phyloP scores from a whole-genome alignment of 2,113 vertebrate species.

The Festucalex cinctus region DNA sequence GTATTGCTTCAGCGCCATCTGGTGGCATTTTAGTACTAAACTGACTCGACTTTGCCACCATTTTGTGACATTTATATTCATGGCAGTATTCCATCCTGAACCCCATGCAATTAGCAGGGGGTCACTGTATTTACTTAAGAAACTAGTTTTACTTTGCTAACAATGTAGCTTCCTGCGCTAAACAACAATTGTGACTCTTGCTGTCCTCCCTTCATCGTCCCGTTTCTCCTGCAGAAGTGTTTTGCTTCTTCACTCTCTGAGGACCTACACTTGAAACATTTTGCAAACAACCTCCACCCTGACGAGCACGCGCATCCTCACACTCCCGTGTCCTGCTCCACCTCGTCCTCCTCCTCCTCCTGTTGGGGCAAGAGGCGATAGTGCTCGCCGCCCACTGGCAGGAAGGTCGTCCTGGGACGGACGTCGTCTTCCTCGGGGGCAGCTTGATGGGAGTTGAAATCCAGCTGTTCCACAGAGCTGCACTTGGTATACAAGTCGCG shows the following conservation, averaged over 20 bases:
- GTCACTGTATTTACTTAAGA: background rate
- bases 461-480: slow-evolving; percentile 57
- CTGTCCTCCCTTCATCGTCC: background rate
- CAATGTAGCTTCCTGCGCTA: background rate
- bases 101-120: background rate
- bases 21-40: background rate
- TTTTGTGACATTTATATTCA: background rate
- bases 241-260: background rate
- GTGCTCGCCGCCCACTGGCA: slow-evolving; percentile 56
- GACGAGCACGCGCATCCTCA: slow-evolving; percentile 30
- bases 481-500: slow-evolving; percentile 75
- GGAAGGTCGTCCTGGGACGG: slow-evolving; percentile 49
- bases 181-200: slow-evolving; percentile 1
- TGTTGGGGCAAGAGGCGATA: slow-evolving; percentile 71
- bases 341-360: slow-evolving; percentile 69
- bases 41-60: background rate
- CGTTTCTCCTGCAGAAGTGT: slow-evolving; percentile 1
- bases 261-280: slow-evolving; percentile 5
- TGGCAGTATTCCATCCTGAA: background rate
- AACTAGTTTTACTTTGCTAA: slow-evolving; percentile 18
- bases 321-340: slow-evolving; percentile 67
- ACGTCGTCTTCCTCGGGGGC: slow-evolving; percentile 29
- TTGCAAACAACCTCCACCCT: slow-evolving; percentile 1
- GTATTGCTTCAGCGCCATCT: too few species aligned
- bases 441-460: slow-evolving; percentile 29